Evolutionary conservation across 2,113 vertebrate species (phyloP).

Genomic region (Malurus cyaneus): DNA sequence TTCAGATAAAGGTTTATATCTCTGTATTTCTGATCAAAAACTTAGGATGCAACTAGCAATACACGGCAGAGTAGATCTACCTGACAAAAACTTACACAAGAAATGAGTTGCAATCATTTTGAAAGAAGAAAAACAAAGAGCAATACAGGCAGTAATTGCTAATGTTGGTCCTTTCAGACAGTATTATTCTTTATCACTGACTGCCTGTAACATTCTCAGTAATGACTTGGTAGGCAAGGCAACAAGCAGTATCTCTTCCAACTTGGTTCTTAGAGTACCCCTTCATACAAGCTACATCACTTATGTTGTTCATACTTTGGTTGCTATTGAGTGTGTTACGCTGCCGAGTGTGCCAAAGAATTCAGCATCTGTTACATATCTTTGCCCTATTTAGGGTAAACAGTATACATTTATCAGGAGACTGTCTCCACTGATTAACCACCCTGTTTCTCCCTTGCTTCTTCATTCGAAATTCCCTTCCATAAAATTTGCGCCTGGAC

Average conservation of each 20-base stretch:
- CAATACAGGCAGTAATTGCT: background rate
- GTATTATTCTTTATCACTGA: background rate
- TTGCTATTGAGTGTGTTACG: background rate
- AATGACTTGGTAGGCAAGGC: slow-evolving; percentile 15
- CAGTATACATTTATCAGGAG: slow-evolving; percentile 5
- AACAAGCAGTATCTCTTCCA: background rate
- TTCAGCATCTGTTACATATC: background rate
- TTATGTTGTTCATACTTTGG: background rate
- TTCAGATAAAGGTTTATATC: background rate
- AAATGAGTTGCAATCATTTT: background rate
- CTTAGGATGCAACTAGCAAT: background rate
- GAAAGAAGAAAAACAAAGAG: slow-evolving; percentile 18
- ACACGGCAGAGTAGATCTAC: background rate
- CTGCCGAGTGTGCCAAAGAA: background rate
- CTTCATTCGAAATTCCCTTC: background rate
- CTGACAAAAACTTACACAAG: background rate
- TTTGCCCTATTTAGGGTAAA: slow-evolving; percentile 34
- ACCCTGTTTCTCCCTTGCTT: background rate
- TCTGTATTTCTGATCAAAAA: background rate
- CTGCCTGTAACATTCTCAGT: background rate
- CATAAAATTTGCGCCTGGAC: background rate
- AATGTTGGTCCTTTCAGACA: background rate
- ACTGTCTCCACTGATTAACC: background rate
- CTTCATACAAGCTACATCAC: background rate
- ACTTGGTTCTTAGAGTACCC: background rate